A percentile compares a stretch with the other conserved stretches of the same genome.
Evolutionary conservation across 2,113 vertebrate genomes (phyloP).

Genomic region (Syngnathus scovelli): DNA sequence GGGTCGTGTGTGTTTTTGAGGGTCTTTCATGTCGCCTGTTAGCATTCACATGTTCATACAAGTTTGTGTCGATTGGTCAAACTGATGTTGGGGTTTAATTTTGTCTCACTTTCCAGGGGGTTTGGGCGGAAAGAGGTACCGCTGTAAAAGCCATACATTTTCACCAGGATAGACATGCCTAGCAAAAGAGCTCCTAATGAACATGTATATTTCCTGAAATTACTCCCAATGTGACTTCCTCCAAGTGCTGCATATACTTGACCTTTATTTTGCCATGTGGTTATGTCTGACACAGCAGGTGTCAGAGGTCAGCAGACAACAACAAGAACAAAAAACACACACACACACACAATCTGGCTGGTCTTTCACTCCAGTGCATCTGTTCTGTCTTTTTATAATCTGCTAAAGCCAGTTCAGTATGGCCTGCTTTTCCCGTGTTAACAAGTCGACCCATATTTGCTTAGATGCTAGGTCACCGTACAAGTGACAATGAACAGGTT

Average conservation of each 20-base stretch:
- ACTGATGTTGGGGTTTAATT: too few species aligned
- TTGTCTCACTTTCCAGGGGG: too few species aligned
- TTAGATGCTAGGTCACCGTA: not conserved
- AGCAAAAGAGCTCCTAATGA: too few species aligned
- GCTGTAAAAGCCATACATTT: too few species aligned
- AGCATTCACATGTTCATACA: too few species aligned
- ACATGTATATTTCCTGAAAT: too few species aligned
- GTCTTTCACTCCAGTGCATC: conserved; percentile 38
- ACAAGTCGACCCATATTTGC: conserved; percentile 42
- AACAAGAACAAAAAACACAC: not conserved
- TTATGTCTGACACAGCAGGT: not conserved
- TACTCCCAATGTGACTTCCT: not conserved
- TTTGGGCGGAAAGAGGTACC: too few species aligned
- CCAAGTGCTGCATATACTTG: not conserved
- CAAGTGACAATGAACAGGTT: not conserved
- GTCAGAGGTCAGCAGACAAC: not conserved
- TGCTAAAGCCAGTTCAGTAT: conserved; percentile 53
- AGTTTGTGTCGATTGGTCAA: too few species aligned
- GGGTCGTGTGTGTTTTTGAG: too few species aligned
- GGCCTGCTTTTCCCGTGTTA: conserved; percentile 31
- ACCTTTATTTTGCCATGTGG: not conserved
- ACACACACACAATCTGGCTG: conserved; percentile 1
- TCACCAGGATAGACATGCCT: too few species aligned
- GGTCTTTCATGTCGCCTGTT: too few species aligned
- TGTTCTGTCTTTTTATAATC: conserved; percentile 57